Conservation (phyloP, 37 sponge, comb jelly and placozoan species). For the Axinella damicornis region DNA sequence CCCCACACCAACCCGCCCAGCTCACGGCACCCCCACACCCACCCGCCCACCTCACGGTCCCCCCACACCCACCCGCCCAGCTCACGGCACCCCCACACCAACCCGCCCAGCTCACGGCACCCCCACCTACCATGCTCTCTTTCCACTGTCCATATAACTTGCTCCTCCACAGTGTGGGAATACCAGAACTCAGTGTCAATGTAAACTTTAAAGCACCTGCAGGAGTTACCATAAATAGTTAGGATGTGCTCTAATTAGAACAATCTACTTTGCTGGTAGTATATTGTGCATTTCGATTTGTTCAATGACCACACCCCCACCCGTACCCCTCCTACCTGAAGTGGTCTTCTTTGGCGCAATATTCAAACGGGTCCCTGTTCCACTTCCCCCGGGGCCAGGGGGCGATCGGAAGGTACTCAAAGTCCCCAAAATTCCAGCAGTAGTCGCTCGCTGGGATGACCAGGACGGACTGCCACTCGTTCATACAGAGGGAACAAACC, state of each 20-base stretch:
- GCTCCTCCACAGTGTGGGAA: slow-evolving; percentile 79
- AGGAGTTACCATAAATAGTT: background rate
- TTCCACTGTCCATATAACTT: slow-evolving; percentile 84
- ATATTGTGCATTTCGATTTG: background rate
- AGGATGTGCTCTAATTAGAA: background rate
- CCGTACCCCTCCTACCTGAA: slow-evolving; percentile 25
- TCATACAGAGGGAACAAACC: slow-evolving; percentile 29
- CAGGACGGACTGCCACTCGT: slow-evolving; percentile 35
- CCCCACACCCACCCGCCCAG: too few species aligned
- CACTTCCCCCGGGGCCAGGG: slow-evolving; percentile 49
- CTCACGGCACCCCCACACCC: too few species aligned
- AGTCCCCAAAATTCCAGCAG: slow-evolving; percentile 71
- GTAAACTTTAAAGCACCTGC: slow-evolving; percentile 71
- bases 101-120: background rate
- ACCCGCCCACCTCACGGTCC: too few species aligned
- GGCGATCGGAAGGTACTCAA: slow-evolving; percentile 50
- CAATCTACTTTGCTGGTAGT: background rate
- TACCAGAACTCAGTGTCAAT: slow-evolving; percentile 68
- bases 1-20: too few species aligned
- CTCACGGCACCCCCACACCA: background rate
- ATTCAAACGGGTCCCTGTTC: slow-evolving; percentile 44
- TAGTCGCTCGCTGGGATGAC: slow-evolving; percentile 61
- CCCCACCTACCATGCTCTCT: slow-evolving; percentile 54
- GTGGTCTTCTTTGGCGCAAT: slow-evolving; percentile 72
- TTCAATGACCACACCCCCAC: background rate